phyloP scores from a whole-genome alignment of 2,797 vertebrate species.

The Glyptemys insculpta region DNA sequence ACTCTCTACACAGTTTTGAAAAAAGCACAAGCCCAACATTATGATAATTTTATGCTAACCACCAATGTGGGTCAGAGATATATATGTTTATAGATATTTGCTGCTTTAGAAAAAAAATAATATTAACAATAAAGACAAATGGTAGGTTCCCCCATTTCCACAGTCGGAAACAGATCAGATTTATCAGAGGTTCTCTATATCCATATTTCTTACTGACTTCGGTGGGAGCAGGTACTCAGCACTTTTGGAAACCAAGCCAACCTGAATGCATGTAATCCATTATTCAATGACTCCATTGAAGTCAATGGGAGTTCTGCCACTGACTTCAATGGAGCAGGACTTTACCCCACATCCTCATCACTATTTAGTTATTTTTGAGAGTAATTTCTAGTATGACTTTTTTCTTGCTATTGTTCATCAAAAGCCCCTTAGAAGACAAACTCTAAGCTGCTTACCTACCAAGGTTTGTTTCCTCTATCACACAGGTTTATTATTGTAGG shows the following conservation, averaged over 20 bases:
- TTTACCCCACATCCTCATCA: background rate
- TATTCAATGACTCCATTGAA: background rate
- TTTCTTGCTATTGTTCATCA: background rate
- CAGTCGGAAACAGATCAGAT: background rate
- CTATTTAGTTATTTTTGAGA: background rate
- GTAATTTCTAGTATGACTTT: background rate
- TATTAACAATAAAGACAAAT: background rate
- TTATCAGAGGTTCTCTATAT: background rate
- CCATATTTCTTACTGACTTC: background rate
- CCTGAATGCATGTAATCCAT: background rate
- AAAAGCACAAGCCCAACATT: background rate
- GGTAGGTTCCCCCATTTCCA: background rate
- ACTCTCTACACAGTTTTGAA: accelerated
- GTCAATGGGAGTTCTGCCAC: background rate
- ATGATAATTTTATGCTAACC: slow-evolving; percentile 7
- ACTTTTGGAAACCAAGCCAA: background rate
- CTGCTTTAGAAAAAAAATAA: slow-evolving; percentile 7
- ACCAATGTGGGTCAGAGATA: background rate
- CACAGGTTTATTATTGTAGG: accelerated
- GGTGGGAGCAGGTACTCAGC: background rate
- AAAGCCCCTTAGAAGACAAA: background rate
- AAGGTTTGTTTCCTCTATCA: background rate
- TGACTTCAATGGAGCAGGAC: background rate
- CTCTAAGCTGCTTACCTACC: background rate
- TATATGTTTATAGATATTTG: background rate